Conservation (phyloP, 2,888 invertebrate species). For the Dryadula phaetusa region DNA sequence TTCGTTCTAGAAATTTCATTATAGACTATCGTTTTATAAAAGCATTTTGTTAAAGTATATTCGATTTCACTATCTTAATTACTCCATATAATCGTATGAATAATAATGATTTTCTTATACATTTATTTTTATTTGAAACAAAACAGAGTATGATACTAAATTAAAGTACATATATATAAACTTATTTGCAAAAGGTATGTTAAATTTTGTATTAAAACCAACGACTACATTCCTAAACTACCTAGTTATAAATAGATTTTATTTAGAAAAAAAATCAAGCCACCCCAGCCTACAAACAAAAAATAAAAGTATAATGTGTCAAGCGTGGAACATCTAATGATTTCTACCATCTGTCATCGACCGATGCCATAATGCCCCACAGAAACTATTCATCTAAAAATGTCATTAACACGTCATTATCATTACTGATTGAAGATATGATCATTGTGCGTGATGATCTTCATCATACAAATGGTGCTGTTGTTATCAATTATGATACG, state of each 20-base stretch:
- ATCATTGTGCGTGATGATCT: background rate
- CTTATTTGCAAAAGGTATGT: background rate
- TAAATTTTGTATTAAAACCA: background rate
- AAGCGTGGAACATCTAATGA: conserved; percentile 47
- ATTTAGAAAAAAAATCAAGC: conserved; percentile 29
- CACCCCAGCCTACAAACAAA: conserved; percentile 23
- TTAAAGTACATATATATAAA: background rate
- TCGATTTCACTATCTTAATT: background rate
- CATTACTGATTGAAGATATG: conserved; percentile 44
- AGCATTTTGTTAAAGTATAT: background rate
- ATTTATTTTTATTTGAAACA: no score
- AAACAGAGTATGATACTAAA: no score
- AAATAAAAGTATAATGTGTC: conserved; percentile 40
- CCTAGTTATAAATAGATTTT: conserved; percentile 2
- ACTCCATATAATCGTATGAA: background rate
- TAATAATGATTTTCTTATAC: no score
- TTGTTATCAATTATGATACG: background rate
- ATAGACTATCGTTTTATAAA: background rate
- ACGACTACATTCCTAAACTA: no score
- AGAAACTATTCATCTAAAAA: conserved; percentile 49
- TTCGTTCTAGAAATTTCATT: background rate
- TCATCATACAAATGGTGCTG: background rate
- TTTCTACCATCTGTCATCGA: conserved; percentile 50
- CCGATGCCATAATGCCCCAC: conserved; percentile 47
- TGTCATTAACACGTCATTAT: conserved; percentile 48